Evolutionary conservation across 1,140 invertebrate species (phyloP), one percentile per base, ranked within the genome.

Genomic region (Ladona fulva): DNA sequence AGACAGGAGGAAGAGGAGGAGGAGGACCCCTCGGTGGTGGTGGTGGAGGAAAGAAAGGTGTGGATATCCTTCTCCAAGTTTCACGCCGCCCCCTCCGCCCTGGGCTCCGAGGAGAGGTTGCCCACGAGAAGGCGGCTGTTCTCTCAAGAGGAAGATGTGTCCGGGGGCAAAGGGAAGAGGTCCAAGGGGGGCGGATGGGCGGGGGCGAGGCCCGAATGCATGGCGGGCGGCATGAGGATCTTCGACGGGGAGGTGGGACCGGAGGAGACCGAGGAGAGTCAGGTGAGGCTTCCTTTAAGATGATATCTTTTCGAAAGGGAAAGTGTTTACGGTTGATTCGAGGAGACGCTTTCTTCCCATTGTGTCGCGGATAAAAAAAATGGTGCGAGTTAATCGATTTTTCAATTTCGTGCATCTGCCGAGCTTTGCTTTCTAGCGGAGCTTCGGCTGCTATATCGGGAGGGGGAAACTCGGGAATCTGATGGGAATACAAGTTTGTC

Each of bases 11-110:
- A 66, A 22, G 52, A 66, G 5, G 52, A 66, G n/a, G 52, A 66
- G 12, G 52, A 66, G 52, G 52, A 66, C 16, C 16, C 14, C 5
- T 16, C 14, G n/a, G 52, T 66, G 52, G 16, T 66, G 52, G 52
- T 66, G 52, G 52, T 66, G 52, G 52, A 66, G n/a, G 52, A 66
- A 12, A 16, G 52, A 12, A 66, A 22, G 52, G 52, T 66, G 14
- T 66, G 52, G 52, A 66, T 66, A 16, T 66, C 52, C 52, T 66
- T 66, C 52, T 66, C 52, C 52, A 66, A 66, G 52, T 66, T 66
- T 12, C 52, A 66, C 52, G 52, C 52, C 16, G 52, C 52, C 16
- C 52, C 52, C 52, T 66, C 52, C 14, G 52, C 52, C 52, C 52
- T 66, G 52, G 52, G 52, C 52, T 66, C 52, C 52, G 52, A 66